Base-by-base conservation (phyloP, 2,888 invertebrate species). In the Tupiocoris notatus region DNA sequence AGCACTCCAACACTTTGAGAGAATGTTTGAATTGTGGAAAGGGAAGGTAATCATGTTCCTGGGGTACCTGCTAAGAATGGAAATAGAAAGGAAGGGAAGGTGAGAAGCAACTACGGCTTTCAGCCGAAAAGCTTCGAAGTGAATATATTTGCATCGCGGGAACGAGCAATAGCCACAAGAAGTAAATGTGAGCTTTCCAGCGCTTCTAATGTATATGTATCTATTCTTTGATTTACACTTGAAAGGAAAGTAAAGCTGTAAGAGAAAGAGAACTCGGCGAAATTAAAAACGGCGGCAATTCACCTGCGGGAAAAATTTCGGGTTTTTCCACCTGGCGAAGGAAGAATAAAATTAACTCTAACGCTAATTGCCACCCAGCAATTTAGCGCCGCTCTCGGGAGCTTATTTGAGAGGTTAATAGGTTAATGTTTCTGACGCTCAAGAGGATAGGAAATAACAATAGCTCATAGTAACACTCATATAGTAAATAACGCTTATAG, bases 201-300 rank as follows among this genome's bases (percentile, higher is more conserved):
- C 56, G 17, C 21, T 21, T 2, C 25, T 70, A 70, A 70, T 70
- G 61, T 70, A 70, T n/a, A n/a, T 70, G 70, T 70, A 70, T 59
- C 70, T 70, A 70, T 70, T 70, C 70, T 70, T 58, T 59, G 58
- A 70, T 70, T 70, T 59, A 59, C 70, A 70, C 70, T 59, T 70
- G 70, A 70, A 70, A 70, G 70, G 17, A 24, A 18, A 3, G 23
- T 12, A 59, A 70, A 25, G 70, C n/a, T n/a, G n/a, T n/a, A n/a
- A n/a, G n/a, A n/a, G n/a, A n/a, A n/a, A n/a, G n/a, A n/a, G 54
- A 58, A 18, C 59, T 59, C 67, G n/a, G n/a, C 56, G 39, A 56
- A 67, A 39, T 67, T 56, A 67, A 56, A 56, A 56, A 39, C 22
- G 56, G 18, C 67, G 67, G 54, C 54, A 39, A 67, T n/a, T 67